Base-by-base conservation (phyloP, 1,140 invertebrate genomes). In the Cotesia typhae region DNA sequence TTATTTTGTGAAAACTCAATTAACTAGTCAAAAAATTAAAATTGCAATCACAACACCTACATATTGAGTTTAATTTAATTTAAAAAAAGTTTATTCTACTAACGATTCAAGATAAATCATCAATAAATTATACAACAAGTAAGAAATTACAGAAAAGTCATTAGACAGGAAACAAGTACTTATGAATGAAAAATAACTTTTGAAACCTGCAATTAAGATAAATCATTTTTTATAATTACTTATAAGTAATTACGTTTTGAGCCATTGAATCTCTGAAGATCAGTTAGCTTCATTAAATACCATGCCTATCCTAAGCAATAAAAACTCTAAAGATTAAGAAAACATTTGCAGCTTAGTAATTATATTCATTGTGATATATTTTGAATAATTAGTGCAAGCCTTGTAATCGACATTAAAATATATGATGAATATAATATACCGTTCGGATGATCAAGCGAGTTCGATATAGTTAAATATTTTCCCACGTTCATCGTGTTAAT, bases 311-410 rank as follows among this genome's bases (percentile, higher is more conserved):
- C 53, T n/a, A 47, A 47, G 41, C 10, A 47, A 47, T 47, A 47
- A 47, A 47, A 47, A 41, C 28, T 28, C 28, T 28, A 3, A 47
- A 47, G 41, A 38, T n/a, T 65, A 20, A 10, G 53, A 37, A 28
- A n/a, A 36, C 63, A 65, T 35, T 51, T 28, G 28, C 3, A 53
- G 66, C 66, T 51, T 35, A 67, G 66, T 51, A 35, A 67, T 67
- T 36, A 67, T 55, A 67, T 20, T 36, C 28, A 55, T 67, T 67
- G 6, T 17, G 35, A 28, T 61, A 61, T 10, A 61, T 61, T n/a
- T 36, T 61, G 60, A 35, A 20, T 14, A 37, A 61, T 35, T 20
- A 61, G 17, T 61, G 6, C 10, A 47, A 47, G 41, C 41, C 41
- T 47, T 47, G 41, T 47, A 47, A 47, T 47, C 41, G 41, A 47